Percentiles rank a stretch among this genome's conserved stretches.
These are phyloP conservation scores for Meda fulgida DNA, from an alignment of 2,797 vertebrate genomes.

Conservation along the genomic window DNA sequence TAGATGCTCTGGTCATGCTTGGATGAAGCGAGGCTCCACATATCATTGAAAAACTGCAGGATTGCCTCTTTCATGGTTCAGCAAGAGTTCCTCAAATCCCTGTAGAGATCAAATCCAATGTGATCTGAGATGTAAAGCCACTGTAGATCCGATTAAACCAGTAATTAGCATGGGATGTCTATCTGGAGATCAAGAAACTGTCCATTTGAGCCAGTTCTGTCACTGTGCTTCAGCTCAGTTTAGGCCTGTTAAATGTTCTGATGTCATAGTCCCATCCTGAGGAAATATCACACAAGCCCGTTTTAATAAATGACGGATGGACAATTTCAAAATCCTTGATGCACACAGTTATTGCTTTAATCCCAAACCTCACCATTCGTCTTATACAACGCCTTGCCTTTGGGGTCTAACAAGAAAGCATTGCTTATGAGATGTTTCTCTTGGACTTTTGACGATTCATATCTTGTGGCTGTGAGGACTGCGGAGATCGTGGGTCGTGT, in stretches of 20 bases:
- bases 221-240: not conserved
- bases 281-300: conserved; percentile 37
- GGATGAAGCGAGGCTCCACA: conserved; percentile 80
- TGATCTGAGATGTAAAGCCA: conserved; percentile 22
- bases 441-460: conserved; percentile 56
- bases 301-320: conserved; percentile 22
- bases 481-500: conserved; percentile 39
- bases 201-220: not conserved
- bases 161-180: not conserved
- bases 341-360: conserved; percentile 31
- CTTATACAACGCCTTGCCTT: conserved; percentile 36
- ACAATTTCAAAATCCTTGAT: conserved; percentile 25
- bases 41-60: conserved; percentile 80
- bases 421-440: conserved; percentile 51
- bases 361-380: conserved; percentile 32
- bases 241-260: not conserved
- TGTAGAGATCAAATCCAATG: conserved; percentile 38
- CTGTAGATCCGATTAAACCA: conserved; percentile 47
- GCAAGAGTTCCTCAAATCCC: conserved; percentile 23
- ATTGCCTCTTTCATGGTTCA: conserved; percentile 77
- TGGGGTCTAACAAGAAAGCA: conserved; percentile 28
- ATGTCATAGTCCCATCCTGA: conserved; percentile 21
- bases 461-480: conserved; percentile 53
- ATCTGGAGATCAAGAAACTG: conserved; percentile 27
- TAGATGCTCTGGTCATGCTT: conserved; percentile 89